phyloP scores from a whole-genome alignment of 2,888 invertebrate genomes.

The Chymomyza amoena region DNA sequence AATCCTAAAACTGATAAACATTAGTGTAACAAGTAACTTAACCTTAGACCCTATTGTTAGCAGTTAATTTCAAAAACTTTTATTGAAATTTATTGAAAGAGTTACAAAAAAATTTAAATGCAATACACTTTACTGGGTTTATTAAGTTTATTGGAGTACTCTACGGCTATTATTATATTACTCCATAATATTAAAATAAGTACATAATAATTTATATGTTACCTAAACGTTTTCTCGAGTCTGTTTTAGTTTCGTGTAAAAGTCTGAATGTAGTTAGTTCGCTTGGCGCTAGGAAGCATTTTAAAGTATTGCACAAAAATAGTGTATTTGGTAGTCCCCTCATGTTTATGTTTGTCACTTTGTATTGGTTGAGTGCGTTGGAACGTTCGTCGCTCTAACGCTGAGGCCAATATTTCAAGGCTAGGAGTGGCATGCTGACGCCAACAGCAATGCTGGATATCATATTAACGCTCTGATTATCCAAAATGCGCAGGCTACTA shows the following conservation, averaged over 20 bases:
- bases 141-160: background rate
- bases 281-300: constrained; percentile 38
- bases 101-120: too few relatives aligned
- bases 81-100: too few relatives aligned
- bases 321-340: constrained; percentile 1
- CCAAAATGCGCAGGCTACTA: constrained; percentile 86
- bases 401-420: constrained; percentile 81
- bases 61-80: too few relatives aligned
- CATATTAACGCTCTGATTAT: constrained; percentile 93
- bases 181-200: background rate
- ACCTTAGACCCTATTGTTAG: too few relatives aligned
- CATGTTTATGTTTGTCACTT: background rate
- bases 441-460: constrained; percentile 88
- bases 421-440: constrained; percentile 84
- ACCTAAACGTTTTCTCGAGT: constrained; percentile 39
- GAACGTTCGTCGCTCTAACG: constrained; percentile 42
- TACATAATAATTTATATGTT: background rate
- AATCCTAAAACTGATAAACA: too few relatives aligned
- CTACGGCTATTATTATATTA: too few relatives aligned
- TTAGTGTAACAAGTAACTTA: too few relatives aligned
- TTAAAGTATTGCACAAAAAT: constrained; percentile 26
- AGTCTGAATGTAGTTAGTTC: constrained; percentile 31
- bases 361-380: background rate
- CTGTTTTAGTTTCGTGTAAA: constrained; percentile 32
- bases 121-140: too few relatives aligned